Evolutionary conservation across 1,140 invertebrate species (phyloP), one percentile per base, ranked within the genome.

Genomic region (Oreohelix idahoensis): DNA sequence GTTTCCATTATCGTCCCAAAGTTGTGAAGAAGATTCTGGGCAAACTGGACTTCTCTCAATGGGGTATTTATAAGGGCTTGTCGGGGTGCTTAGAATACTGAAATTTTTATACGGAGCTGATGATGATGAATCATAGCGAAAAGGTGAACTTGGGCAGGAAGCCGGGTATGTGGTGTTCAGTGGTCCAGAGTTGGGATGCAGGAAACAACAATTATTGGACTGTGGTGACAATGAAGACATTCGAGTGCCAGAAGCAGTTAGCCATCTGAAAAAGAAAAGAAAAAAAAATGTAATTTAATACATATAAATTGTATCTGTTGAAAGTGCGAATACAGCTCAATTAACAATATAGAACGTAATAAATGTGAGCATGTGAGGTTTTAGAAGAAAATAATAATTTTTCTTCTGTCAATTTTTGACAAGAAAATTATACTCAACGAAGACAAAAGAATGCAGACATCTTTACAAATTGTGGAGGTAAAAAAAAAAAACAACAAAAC

Each of bases 121-220:
- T 10, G 49, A 36, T 13, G 58, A 39, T 4, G 51, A 66, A 36
- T 69, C 45, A 35, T 39, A 79, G 17, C 58, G 23, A 35, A 79
- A 79, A 38, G 77, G 77, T 39, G 77, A 79, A 23, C 77, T 79
- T 51, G 77, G 77, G 26, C 77, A 79, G 35, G 77, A 79, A 29
- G 77, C 77, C 20, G 77, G 77, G 29, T 79, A 79, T 29, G 32
- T 2, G 13, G 4, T 69, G 26, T n/a, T 26, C 1, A 20, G 35
- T 17, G 63, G 36, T 38, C 10, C 29, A 0, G 77, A 35, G 39
- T 79, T n/a, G 1, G 77, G 77, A 49, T 79, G 77, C 10, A 79
- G 36, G 20, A 79, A 53, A 8, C 58, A 32, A n/a, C 26, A 36
- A 32, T 42, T 79, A 53, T 36, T 79, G 35, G 77, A 42, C 29